Conservation (phyloP, 2,888 invertebrate genomes). For the Ischnus inquisitorius region DNA sequence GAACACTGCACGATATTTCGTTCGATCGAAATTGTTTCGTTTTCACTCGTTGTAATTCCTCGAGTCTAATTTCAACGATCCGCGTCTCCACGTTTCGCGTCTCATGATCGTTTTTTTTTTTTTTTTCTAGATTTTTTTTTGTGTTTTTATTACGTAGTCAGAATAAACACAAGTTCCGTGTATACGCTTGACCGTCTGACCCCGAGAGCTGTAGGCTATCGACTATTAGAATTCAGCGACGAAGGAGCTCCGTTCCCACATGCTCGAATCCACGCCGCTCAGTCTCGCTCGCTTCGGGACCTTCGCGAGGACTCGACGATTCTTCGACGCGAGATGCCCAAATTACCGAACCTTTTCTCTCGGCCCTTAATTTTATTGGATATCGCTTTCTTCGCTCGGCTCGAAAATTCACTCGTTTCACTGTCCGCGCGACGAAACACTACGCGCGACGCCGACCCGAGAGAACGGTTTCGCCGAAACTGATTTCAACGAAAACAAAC, state of each 20-base stretch:
- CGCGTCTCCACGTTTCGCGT: constrained; percentile 43
- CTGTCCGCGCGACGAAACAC: too few relatives aligned
- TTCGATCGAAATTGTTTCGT: neutral
- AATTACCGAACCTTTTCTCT: too few relatives aligned
- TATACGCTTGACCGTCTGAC: constrained; percentile 9
- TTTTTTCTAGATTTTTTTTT: neutral
- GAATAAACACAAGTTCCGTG: neutral
- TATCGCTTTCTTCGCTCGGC: too few relatives aligned
- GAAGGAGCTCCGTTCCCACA: constrained; percentile 29
- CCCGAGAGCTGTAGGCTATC: constrained; percentile 22
- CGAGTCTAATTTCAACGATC: constrained; percentile 5
- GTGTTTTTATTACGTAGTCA: too few relatives aligned
- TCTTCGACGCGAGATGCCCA: constrained; percentile 15
- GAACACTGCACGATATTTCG: neutral
- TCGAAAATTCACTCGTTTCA: too few relatives aligned
- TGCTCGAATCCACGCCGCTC: constrained; percentile 2
- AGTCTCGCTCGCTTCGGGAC: neutral
- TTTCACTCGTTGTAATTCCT: constrained; percentile 23
- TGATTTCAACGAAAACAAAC: too few relatives aligned
- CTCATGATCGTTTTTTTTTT: constrained; percentile 21
- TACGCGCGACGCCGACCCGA: too few relatives aligned
- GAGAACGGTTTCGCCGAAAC: too few relatives aligned
- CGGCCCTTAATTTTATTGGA: too few relatives aligned
- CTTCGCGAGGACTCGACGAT: neutral
- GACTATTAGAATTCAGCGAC: constrained; percentile 6